Evolutionary conservation across 2,113 vertebrate genomes (phyloP).

Genomic region (Mixornis gularis): DNA sequence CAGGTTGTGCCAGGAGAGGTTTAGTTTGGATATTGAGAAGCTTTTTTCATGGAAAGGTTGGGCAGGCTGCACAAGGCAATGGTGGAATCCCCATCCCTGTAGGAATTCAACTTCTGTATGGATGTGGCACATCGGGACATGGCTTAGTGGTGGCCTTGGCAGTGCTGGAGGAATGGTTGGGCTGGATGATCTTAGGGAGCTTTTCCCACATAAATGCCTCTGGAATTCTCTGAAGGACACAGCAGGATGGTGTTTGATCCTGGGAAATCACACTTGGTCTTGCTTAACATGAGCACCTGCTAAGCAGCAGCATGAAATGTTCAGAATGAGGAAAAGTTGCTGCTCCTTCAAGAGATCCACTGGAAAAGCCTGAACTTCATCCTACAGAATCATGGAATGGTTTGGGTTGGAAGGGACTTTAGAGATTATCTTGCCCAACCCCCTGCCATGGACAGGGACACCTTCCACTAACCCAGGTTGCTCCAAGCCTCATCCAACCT

Average conservation of each 20-base stretch:
- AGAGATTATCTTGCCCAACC: not conserved
- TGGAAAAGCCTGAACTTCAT: not conserved
- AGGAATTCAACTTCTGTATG: not conserved
- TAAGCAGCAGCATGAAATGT: not conserved
- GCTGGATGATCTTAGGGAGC: not conserved
- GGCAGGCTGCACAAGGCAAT: not conserved
- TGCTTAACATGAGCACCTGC: not conserved
- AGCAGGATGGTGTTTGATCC: fast-evolving
- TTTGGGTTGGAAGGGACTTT: not conserved
- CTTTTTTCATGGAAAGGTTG: not conserved
- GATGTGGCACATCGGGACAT: not conserved
- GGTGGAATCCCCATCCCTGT: fast-evolving
- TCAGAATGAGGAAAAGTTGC: not conserved
- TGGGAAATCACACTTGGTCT: not conserved
- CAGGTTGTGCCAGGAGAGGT: not conserved
- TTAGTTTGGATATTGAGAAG: not conserved
- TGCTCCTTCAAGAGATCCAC: not conserved
- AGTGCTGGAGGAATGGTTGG: not conserved
- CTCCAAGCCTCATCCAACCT: not conserved
- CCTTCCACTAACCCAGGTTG: not conserved
- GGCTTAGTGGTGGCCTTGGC: not conserved
- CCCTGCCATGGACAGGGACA: not conserved
- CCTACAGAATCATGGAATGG: not conserved
- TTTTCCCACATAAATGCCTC: not conserved
- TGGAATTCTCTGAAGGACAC: not conserved